A percentile compares a stretch with the other conserved stretches of the same genome.
Evolutionary conservation across 30 jellyfish, hydroid and myxozoan genomes (phyloP).

Genomic region (Chrysaora quinquecirrha): DNA sequence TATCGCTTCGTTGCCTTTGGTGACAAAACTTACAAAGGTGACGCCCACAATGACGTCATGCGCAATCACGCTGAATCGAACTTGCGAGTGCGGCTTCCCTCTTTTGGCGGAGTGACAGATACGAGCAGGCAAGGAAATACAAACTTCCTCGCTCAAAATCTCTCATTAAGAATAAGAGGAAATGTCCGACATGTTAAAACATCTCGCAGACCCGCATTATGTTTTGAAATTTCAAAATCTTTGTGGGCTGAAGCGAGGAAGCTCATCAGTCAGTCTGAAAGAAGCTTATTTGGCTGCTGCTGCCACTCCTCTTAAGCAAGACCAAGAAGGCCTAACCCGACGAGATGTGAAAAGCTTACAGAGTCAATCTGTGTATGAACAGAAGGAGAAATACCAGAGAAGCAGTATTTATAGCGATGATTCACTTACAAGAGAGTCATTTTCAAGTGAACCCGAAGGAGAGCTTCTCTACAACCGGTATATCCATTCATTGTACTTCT

Average conservation of each 20-base stretch:
- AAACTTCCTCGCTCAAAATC: too few species aligned
- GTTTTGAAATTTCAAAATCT: constrained; percentile 83
- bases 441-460: constrained; percentile 55
- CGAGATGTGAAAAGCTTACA: not conserved
- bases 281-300: not conserved
- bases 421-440: constrained; percentile 37
- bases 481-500: constrained; percentile 73
- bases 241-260: constrained; percentile 80
- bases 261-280: constrained; percentile 36
- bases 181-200: constrained; percentile 66
- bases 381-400: not conserved
- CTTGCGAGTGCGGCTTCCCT: too few species aligned
- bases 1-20: too few species aligned
- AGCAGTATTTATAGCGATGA: constrained; percentile 36
- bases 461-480: constrained; percentile 82
- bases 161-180: too few species aligned
- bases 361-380: constrained; percentile 2
- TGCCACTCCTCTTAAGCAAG: not conserved
- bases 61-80: too few species aligned
- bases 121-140: too few species aligned
- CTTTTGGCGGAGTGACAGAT: too few species aligned
- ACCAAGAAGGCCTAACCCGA: constrained; percentile 49
- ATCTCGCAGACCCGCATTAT: constrained; percentile 76
- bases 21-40: too few species aligned
- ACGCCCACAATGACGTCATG: too few species aligned